Evolutionary conservation across 2,888 invertebrate species (phyloP).

Genomic region (Drosophila recens): DNA sequence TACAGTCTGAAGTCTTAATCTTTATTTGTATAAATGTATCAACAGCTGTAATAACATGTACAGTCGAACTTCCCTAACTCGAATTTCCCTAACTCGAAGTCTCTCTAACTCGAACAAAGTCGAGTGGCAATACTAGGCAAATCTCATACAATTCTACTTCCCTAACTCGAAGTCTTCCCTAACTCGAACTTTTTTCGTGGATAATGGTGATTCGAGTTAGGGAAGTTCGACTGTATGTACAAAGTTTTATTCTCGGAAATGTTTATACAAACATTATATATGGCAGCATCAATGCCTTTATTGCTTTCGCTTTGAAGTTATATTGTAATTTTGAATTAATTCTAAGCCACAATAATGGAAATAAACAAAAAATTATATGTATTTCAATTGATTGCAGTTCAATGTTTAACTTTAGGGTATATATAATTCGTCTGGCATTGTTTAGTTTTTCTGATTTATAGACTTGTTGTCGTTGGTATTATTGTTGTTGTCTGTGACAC

Average conservation of each 20-base stretch:
- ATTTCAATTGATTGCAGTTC: not conserved
- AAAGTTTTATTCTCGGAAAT: not conserved
- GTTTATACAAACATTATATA: not conserved
- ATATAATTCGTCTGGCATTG: conserved; percentile 13
- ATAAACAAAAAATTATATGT: not conserved
- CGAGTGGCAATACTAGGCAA: no score
- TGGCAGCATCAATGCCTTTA: not conserved
- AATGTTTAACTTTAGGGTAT: conserved; percentile 38
- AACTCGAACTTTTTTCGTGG: no score
- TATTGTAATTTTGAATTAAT: not conserved
- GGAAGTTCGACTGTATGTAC: no score
- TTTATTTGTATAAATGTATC: not conserved
- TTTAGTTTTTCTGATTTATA: conserved; percentile 35
- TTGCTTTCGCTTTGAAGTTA: not conserved
- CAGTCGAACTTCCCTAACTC: no score
- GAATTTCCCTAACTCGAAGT: no score
- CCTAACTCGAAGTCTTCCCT: no score
- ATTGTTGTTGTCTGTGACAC: conserved; percentile 62
- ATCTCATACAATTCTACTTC: no score
- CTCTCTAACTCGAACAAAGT: no score
- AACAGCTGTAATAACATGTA: not conserved
- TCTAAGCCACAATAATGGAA: not conserved
- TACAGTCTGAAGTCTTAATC: not conserved
- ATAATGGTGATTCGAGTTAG: no score
- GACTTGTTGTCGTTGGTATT: conserved; percentile 22